Evolutionary conservation across 2,113 vertebrate species (phyloP).

Genomic region (Elephas maximus): DNA sequence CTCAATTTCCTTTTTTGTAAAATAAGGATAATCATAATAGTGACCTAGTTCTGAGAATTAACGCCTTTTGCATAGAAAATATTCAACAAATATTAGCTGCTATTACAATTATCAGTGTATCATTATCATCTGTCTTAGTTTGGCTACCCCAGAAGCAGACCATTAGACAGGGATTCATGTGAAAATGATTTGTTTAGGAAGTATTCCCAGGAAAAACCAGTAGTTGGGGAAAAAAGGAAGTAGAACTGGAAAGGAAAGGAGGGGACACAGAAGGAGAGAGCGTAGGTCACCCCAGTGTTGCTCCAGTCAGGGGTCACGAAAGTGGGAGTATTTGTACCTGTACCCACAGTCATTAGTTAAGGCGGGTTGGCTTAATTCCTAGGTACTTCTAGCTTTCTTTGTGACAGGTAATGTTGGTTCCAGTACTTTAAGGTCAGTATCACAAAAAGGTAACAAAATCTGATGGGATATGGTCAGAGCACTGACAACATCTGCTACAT

Average conservation of each 20-base stretch:
- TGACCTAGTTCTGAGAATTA: not conserved
- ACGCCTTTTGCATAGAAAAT: slow-evolving; percentile 23
- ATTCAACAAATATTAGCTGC: not conserved
- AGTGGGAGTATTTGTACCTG: not conserved
- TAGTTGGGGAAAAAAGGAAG: not conserved
- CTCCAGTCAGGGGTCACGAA: not conserved
- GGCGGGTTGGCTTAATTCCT: not conserved
- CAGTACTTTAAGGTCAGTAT: not conserved
- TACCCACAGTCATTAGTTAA: not conserved
- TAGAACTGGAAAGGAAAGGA: not conserved
- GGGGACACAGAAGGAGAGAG: not conserved
- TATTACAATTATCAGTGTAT: not conserved
- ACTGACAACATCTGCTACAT: not conserved
- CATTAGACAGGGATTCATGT: not conserved
- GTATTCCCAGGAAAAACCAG: not conserved
- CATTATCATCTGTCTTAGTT: not conserved
- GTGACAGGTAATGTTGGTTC: not conserved
- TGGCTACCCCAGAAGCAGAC: not conserved
- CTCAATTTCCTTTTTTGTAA: not conserved
- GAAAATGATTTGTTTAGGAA: slow-evolving; percentile 30
- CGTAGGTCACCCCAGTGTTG: not conserved
- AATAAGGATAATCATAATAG: not conserved
- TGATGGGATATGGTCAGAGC: not conserved
- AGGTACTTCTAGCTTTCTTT: not conserved
- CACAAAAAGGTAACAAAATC: not conserved